These are phyloP conservation scores for Plemyria rubiginata DNA, from an alignment of 2,888 invertebrate species.

Conservation along the genomic window DNA sequence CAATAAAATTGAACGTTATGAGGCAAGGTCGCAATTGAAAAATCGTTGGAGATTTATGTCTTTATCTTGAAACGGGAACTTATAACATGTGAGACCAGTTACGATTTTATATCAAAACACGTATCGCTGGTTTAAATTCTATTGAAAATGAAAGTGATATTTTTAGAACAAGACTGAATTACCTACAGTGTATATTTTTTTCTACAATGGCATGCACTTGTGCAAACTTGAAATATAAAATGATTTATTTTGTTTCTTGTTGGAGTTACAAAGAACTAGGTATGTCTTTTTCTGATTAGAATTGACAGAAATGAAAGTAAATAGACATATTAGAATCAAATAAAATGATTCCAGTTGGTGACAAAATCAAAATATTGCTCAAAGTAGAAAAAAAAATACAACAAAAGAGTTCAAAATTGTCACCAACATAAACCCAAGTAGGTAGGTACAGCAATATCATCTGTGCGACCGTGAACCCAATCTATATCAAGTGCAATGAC, in stretches of 20 bases:
- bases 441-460: slow-evolving; percentile 46
- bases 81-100: slow-evolving; percentile 49
- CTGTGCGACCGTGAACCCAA: slow-evolving; percentile 75
- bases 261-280: too few species aligned
- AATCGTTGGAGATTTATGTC: slow-evolving; percentile 77
- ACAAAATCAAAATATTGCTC: too few species aligned
- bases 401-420: too few species aligned
- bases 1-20: slow-evolving; percentile 85
- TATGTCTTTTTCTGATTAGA: too few species aligned
- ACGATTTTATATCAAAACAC: slow-evolving; percentile 13
- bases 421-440: slow-evolving; percentile 20
- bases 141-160: background rate
- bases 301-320: too few species aligned
- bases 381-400: too few species aligned
- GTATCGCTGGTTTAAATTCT: background rate
- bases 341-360: too few species aligned
- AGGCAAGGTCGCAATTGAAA: slow-evolving; percentile 83
- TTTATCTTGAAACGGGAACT: slow-evolving; percentile 66
- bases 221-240: too few species aligned
- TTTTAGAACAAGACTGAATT: background rate
- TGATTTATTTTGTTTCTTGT: too few species aligned
- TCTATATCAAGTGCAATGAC: slow-evolving; percentile 77
- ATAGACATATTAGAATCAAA: too few species aligned
- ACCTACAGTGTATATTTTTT: too few species aligned
- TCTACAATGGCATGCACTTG: too few species aligned